Base-by-base conservation (phyloP, 2,113 vertebrate genomes). In the Cyprinodon variegatus region DNA sequence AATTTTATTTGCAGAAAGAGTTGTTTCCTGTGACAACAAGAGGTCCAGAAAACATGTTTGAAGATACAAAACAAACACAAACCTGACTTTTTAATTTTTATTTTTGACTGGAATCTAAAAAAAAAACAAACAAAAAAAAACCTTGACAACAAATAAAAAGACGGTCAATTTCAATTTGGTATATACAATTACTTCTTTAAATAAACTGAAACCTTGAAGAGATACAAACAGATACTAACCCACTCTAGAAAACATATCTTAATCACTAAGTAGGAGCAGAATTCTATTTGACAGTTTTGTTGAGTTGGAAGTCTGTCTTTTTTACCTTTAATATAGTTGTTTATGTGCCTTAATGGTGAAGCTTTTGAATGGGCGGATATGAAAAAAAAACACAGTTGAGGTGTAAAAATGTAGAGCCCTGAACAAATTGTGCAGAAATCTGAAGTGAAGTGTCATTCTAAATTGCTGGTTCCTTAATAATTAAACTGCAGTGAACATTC, bases 41-140 rank as follows among this genome's bases (percentile, higher is more conserved):
- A 59, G n/a, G 72, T 76, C 37, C 38, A 0, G 57, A 65, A 14
- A 81, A 78, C 72, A 64, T 73, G 15, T 53, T 68, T 73, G 46
- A 36, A 73, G 72, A 6, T 57, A n/a, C 4, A 36, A 46, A 70
- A 11, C 39, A 63, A 50, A 68, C 45, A 74, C 38, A 81, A 66
- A 68, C 38, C 61, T 63, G 39, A 72, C 43, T 70, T 36, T 77
- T 65, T 68, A 70, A 17, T 69, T 65, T 39, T 68, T 22, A 29
- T 62, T 76, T 73, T 73, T 40, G 65, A 74, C 70, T 38, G 64
- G 46, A 70, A 62, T 29, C 50, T 40, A 74, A n/a, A 15, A 17
- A 17, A 45, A 15, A 65, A 37, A 68, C n/a, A 68, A 74, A 5
- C 63, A 36, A n/a, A 17, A n/a, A 17, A 45, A 64, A 13, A 60